phyloP scores from a whole-genome alignment of 2,797 vertebrate genomes.

The Channallabes apus region DNA sequence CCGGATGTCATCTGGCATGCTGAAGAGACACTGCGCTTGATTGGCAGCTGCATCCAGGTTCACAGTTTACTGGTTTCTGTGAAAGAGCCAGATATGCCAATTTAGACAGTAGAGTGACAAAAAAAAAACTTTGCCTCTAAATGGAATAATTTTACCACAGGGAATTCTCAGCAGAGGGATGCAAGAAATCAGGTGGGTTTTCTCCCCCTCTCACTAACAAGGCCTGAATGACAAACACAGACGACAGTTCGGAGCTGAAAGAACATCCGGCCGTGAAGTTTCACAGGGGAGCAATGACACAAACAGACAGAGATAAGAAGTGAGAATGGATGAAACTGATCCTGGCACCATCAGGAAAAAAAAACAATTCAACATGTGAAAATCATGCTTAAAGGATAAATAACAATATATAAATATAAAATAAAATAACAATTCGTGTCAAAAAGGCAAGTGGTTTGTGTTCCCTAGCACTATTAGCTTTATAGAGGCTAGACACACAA shows the following conservation, averaged over 20 bases:
- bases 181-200: conserved; percentile 73
- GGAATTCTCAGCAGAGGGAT: conserved; percentile 85
- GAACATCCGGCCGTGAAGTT: conserved; percentile 88
- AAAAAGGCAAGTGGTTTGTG: neutral
- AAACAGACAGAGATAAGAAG: conserved; percentile 80
- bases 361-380: neutral
- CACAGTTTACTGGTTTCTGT: conserved; percentile 93
- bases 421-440: neutral
- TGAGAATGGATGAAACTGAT: conserved; percentile 73
- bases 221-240: conserved; percentile 92
- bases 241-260: conserved; percentile 84
- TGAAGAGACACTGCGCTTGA: conserved; percentile 84
- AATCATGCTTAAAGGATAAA: neutral
- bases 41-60: conserved; percentile 91
- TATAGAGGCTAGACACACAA: neutral
- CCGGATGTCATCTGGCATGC: conserved; percentile 86
- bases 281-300: conserved; percentile 85
- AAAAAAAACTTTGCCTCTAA: conserved; percentile 90
- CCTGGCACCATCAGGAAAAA: neutral
- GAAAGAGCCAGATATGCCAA: conserved; percentile 92
- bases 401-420: neutral
- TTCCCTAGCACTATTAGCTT: neutral
- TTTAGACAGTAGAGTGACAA: conserved; percentile 93
- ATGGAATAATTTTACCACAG: conserved; percentile 91
- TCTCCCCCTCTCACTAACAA: conserved; percentile 76